Percentiles rank a stretch among this genome's conserved stretches.
These are phyloP conservation scores for Adelosebastes latens DNA, from an alignment of 2,797 vertebrate genomes.

Conservation along the genomic window DNA sequence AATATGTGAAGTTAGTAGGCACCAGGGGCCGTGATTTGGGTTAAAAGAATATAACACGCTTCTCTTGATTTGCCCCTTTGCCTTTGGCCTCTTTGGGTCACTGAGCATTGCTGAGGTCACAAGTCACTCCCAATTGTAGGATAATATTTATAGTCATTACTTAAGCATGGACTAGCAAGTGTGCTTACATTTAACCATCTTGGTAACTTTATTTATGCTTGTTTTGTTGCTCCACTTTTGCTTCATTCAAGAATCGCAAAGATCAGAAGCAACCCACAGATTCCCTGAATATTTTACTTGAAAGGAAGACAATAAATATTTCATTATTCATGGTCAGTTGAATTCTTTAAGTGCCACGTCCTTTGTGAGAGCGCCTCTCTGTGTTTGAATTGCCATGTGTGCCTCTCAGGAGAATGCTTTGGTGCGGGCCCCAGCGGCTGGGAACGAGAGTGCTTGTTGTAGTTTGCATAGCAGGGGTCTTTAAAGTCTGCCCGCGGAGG, in stretches of 20 bases:
- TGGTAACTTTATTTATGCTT: neutral
- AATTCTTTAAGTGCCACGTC: conserved; percentile 53
- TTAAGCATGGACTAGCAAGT: neutral
- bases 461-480: conserved; percentile 54
- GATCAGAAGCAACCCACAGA: conserved; percentile 37
- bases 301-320: conserved; percentile 74
- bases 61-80: neutral
- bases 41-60: conserved; percentile 24
- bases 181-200: neutral
- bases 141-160: conserved; percentile 1
- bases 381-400: conserved; percentile 52
- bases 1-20: neutral
- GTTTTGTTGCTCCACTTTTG: neutral
- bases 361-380: conserved; percentile 43
- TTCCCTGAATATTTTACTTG: conserved; percentile 63
- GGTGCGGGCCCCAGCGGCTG: conserved; percentile 38
- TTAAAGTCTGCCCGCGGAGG: conserved; percentile 43
- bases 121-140: conserved; percentile 20
- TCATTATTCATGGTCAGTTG: conserved; percentile 69
- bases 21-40: neutral
- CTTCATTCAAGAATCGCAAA: neutral
- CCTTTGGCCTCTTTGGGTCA: conserved; percentile 44
- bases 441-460: conserved; percentile 60
- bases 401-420: conserved; percentile 43
- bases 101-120: conserved; percentile 42